Evolutionary conservation across 64 coral and sea anemone genomes (phyloP), one percentile per base, ranked within the genome.

Genomic region (Platygyra sinensis): DNA sequence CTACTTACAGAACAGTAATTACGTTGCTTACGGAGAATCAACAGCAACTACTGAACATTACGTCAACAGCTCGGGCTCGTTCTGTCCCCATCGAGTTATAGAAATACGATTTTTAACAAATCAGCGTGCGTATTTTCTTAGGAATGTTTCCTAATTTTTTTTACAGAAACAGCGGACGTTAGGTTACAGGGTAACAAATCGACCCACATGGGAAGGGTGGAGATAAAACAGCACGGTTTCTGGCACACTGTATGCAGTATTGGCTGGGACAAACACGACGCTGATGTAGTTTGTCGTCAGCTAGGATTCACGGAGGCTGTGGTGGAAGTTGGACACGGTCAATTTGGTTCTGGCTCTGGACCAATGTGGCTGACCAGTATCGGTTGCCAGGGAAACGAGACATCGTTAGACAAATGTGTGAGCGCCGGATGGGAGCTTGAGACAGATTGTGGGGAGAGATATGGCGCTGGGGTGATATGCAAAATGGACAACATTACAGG

Each of bases 201-300:
- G 4, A 75, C 30, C 5, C 52, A 88, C 86, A 74, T 74, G 72
- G 86, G 86, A 27, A 3, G 86, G 19, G 86, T 88, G 86, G 86
- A 88, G 19, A 88, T 88, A 38, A 38, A 88, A 30, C 86, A 24
- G 52, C 17, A 88, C 6, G 86, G 50, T 8, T 36, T 75, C 29
- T 88, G 86, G 86, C 72, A 77, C 29, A 13, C 27, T 38, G 72
- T 88, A 18, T 88, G 86, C 52, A 77, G 74, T 22, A 77, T 75
- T 64, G 72, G 28, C 30, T 88, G 72, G 72, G 72, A 88, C 13
- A 88, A 61, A 74, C 72, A 49, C 13, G 86, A 88, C 51, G 86
- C 86, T 22, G 74, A 88, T 61, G 86, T 88, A 24, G 86, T 88
- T 32, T 88, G 86, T 74, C 86, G 86, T 38, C 86, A 88, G 86